phyloP scores from a whole-genome alignment of 2,888 invertebrate species.

The Dioctria rufipes region DNA sequence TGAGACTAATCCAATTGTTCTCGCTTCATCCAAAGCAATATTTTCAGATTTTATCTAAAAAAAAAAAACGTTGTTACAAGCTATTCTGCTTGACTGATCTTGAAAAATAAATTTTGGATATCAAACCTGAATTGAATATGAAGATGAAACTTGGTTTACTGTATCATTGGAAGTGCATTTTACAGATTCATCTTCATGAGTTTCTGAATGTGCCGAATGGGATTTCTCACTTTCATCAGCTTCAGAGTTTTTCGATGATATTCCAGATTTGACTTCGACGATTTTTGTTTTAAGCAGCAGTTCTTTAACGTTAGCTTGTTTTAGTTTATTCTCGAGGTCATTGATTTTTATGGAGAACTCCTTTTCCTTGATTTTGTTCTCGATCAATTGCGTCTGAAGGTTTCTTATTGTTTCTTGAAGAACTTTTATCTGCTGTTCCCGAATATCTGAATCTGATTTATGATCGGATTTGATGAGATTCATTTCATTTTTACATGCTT shows the following conservation, averaged over 20 bases:
- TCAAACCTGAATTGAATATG: conserved; percentile 22
- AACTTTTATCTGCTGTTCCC: conserved; percentile 86
- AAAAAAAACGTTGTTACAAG: conserved; percentile 5
- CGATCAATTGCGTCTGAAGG: conserved; percentile 70
- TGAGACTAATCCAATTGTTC: conserved; percentile 88
- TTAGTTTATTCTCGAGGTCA: conserved; percentile 68
- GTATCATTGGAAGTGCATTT: conserved; percentile 1
- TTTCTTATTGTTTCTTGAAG: conserved; percentile 71
- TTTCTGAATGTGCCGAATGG: conserved; percentile 34
- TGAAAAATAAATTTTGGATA: neutral
- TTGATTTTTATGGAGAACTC: conserved; percentile 67
- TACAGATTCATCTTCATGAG: conserved; percentile 28
- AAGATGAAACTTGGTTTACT: conserved; percentile 34
- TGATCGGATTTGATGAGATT: conserved; percentile 88
- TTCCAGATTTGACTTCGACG: conserved; percentile 62
- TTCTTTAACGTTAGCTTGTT: conserved; percentile 70
- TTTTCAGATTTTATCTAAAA: conserved; percentile 55
- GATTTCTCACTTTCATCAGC: conserved; percentile 61
- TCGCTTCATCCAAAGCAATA: conserved; percentile 74
- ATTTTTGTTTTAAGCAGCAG: conserved; percentile 70
- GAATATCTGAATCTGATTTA: conserved; percentile 83
- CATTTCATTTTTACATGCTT: conserved; percentile 95
- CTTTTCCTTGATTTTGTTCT: conserved; percentile 69
- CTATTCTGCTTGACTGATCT: neutral
- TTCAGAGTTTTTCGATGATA: conserved; percentile 63